Evolutionary conservation across 2,797 vertebrate species (phyloP).

Genomic region (Gymnothorax javanicus): DNA sequence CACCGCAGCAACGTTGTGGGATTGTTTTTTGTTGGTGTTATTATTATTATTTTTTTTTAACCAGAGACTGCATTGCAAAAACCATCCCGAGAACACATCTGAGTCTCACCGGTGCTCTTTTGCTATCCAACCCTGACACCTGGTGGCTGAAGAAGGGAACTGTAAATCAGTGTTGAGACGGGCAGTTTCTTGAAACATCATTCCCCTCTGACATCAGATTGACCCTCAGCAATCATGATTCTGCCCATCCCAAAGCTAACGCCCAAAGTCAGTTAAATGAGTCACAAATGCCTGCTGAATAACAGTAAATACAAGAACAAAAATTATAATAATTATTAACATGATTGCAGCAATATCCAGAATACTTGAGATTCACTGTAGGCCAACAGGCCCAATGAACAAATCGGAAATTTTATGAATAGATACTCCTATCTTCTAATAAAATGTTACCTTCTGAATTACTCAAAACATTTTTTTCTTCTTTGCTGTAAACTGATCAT

Average conservation of each 20-base stretch:
- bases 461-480: no score
- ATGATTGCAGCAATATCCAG: no score
- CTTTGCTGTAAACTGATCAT: no score
- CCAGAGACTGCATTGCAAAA: conserved; percentile 44
- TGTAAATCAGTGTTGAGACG: conserved; percentile 25
- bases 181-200: background rate
- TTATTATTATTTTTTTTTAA: no score
- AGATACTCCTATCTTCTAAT: no score
- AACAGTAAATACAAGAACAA: background rate
- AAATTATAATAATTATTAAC: no score
- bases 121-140: conserved; percentile 58
- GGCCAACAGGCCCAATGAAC: no score
- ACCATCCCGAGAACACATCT: conserved; percentile 34
- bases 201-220: background rate
- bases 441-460: no score
- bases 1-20: no score
- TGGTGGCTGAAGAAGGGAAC: conserved; percentile 46
- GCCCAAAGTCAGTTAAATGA: background rate
- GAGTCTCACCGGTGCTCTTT: conserved; percentile 43
- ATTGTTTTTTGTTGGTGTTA: no score
- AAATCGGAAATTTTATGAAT: no score
- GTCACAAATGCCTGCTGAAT: background rate
- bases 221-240: background rate
- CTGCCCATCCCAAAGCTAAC: background rate
- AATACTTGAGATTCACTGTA: no score